Evolutionary conservation across 30 jellyfish, hydroid and myxozoan species (phyloP).

Genomic region (Aurelia sp.): DNA sequence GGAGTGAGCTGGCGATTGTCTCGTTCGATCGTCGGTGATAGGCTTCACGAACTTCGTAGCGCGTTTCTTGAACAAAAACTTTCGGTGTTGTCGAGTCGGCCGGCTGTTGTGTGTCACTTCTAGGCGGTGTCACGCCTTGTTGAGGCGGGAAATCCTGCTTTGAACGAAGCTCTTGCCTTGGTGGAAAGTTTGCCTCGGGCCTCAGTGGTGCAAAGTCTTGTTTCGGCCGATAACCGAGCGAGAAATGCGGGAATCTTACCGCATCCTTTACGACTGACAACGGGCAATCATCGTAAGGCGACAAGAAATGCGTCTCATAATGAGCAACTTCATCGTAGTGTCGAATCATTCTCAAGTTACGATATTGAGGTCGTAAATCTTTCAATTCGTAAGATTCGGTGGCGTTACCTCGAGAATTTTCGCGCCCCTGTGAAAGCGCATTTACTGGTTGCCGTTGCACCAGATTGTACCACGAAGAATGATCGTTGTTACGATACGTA

Average conservation of each 20-base stretch:
- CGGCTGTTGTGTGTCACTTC: neutral
- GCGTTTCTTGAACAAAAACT: conserved; percentile 60
- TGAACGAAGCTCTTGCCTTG: neutral
- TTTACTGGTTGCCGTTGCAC: conserved; percentile 11
- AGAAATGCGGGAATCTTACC: conserved; percentile 52
- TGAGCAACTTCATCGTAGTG: conserved; percentile 58
- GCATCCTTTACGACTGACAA: conserved; percentile 73
- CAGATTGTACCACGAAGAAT: conserved; percentile 30
- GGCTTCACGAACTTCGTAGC: conserved; percentile 79
- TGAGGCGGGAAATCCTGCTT: too few relatives aligned
- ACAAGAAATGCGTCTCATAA: conserved; percentile 55
- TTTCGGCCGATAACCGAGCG: conserved; percentile 60
- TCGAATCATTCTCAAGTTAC: conserved; percentile 23
- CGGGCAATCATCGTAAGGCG: conserved; percentile 89
- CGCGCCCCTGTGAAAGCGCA: neutral
- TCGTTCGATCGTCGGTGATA: conserved; percentile 78
- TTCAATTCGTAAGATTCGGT: conserved; percentile 17
- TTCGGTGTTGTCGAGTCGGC: conserved; percentile 72
- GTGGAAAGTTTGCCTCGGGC: neutral
- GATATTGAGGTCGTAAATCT: conserved; percentile 6
- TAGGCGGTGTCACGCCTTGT: neutral
- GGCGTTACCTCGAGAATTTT: neutral
- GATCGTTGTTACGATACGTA: conserved; percentile 41
- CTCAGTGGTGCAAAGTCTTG: conserved; percentile 27
- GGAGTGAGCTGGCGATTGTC: conserved; percentile 60